A percentile compares a stretch with the other conserved stretches of the same genome.
These are phyloP conservation scores for Patagioenas fasciata DNA, from an alignment of 2,113 vertebrate species.

Conservation along the genomic window DNA sequence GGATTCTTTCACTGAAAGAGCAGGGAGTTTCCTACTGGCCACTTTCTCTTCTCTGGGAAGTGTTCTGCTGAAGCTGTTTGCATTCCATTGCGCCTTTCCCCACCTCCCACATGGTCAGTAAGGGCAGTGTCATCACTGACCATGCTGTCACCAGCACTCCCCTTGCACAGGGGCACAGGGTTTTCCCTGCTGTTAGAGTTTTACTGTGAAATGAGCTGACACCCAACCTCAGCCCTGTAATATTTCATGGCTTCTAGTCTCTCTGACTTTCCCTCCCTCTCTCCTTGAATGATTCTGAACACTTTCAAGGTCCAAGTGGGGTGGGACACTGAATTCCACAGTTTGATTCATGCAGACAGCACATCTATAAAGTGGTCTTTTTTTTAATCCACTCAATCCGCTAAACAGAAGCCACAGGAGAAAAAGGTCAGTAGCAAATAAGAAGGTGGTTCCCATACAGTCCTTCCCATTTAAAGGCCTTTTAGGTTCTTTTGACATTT, in stretches of 20 bases:
- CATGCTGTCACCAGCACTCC: accelerated
- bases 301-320: not conserved
- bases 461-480: not conserved
- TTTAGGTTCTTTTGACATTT: not conserved
- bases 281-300: not conserved
- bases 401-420: not conserved
- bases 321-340: not conserved
- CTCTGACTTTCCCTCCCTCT: not conserved
- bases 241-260: not conserved
- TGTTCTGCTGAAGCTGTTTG: not conserved
- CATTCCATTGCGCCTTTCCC: accelerated
- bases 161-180: not conserved
- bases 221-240: not conserved
- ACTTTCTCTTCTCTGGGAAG: not conserved
- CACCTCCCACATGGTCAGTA: not conserved
- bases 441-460: not conserved
- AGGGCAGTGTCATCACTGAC: not conserved
- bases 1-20: not conserved
- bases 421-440: not conserved
- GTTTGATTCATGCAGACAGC: not conserved
- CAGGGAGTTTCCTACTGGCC: not conserved
- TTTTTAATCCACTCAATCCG: not conserved
- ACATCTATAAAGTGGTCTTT: not conserved
- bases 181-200: not conserved
- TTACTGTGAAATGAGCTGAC: not conserved